Evolutionary conservation across 2,888 invertebrate species (phyloP).

Genomic region (Cryptus viduatorius): DNA sequence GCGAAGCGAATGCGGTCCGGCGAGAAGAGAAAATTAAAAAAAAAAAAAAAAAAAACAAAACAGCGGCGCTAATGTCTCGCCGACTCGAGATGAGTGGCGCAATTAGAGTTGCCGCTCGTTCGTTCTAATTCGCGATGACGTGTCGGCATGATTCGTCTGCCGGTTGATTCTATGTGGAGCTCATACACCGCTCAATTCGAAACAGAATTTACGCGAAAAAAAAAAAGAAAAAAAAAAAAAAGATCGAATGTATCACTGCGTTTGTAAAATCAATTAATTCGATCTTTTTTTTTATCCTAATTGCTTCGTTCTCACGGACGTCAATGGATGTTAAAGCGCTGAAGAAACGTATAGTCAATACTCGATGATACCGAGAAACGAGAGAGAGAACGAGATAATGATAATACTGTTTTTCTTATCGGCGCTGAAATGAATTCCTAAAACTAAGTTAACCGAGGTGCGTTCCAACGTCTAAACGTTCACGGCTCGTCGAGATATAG

Average conservation of each 20-base stretch:
- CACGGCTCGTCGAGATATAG: conserved; percentile 29
- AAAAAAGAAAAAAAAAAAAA: background rate
- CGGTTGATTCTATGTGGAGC: background rate
- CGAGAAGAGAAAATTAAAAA: conserved; percentile 16
- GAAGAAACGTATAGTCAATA: background rate
- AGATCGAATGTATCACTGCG: background rate
- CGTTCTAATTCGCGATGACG: conserved; percentile 64
- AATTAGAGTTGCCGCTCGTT: conserved; percentile 61
- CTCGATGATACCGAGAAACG: background rate
- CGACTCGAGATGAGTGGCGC: conserved; percentile 64
- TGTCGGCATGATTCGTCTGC: conserved; percentile 39
- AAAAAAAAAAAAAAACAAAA: conserved; percentile 43
- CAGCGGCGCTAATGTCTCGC: conserved; percentile 56
- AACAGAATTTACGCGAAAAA: background rate
- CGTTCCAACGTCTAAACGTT: conserved; percentile 24
- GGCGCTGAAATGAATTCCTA: conserved; percentile 78
- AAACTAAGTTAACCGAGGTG: conserved; percentile 79
- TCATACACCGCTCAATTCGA: conserved; percentile 18
- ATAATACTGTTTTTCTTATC: conserved; percentile 72
- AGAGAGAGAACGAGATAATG: conserved; percentile 40
- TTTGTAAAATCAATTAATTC: conserved; percentile 14
- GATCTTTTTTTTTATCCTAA: conserved; percentile 9
- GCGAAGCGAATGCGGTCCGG: conserved; percentile 46
- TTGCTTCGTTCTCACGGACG: conserved; percentile 49
- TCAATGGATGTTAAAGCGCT: conserved; percentile 41